Percentiles rank a stretch among this genome's conserved stretches.
Conservation (phyloP, 2,888 invertebrate genomes). For the Protophormia terraenovae region DNA sequence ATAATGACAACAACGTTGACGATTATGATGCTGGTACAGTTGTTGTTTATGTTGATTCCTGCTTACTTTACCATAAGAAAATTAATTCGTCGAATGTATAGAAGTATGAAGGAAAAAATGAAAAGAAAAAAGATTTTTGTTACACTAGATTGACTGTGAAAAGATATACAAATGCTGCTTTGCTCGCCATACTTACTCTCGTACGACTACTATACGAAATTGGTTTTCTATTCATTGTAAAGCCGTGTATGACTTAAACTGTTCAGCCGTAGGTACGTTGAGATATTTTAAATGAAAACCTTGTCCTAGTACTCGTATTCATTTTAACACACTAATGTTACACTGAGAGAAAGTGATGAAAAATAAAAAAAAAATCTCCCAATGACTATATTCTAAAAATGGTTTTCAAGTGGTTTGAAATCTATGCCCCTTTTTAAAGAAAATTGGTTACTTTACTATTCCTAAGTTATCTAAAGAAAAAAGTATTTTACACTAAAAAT, state of each 20-base stretch:
- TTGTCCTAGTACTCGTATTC: conserved; percentile 9
- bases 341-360: conserved; percentile 20
- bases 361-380: too few relatives aligned
- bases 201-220: conserved; percentile 21
- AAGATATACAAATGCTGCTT: conserved; percentile 59
- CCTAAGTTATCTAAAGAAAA: too few relatives aligned
- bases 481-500: too few relatives aligned
- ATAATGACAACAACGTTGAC: background rate
- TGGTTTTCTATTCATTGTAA: conserved; percentile 44
- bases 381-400: too few relatives aligned
- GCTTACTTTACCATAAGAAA: conserved; percentile 63
- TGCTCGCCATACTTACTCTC: background rate
- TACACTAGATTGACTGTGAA: conserved; percentile 67
- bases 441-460: too few relatives aligned
- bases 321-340: background rate
- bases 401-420: too few relatives aligned
- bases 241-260: conserved; percentile 27
- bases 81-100: conserved; percentile 51
- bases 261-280: background rate
- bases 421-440: background rate
- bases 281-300: conserved; percentile 31
- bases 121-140: conserved; percentile 27
- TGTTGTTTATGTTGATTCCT: conserved; percentile 64
- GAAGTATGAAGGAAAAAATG: conserved; percentile 2
- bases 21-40: conserved; percentile 2